A percentile compares a stretch with the other conserved stretches of the same genome.
Evolutionary conservation across 2,888 invertebrate genomes (phyloP).

Genomic region (Drosophila mulleri): DNA sequence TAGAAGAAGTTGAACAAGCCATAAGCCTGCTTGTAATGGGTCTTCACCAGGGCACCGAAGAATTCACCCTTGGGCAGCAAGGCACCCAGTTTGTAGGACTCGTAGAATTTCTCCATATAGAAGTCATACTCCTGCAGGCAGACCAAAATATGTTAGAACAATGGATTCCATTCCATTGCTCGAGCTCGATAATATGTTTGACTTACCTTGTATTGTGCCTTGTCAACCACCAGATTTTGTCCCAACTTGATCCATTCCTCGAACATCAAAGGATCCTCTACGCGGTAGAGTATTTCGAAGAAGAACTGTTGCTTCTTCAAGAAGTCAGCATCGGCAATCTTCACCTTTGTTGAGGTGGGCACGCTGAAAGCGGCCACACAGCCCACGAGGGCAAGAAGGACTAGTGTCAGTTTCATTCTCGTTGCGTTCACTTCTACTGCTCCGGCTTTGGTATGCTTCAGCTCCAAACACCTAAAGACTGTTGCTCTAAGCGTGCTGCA

Average conservation of each 20-base stretch:
- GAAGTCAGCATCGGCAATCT: conserved; percentile 72
- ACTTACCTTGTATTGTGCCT: conserved; percentile 69
- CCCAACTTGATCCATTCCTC: conserved; percentile 81
- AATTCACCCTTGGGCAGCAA: conserved; percentile 87
- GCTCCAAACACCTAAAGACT: conserved; percentile 81
- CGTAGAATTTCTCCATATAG: conserved; percentile 78
- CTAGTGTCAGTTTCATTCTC: conserved; percentile 79
- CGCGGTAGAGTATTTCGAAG: conserved; percentile 72
- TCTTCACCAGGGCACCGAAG: conserved; percentile 86
- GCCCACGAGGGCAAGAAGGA: conserved; percentile 78
- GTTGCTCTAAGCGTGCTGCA: conserved; percentile 53
- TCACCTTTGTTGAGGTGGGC: conserved; percentile 61
- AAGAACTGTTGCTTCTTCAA: conserved; percentile 78
- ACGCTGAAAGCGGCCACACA: conserved; percentile 72
- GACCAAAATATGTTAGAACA: neutral
- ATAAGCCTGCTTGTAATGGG: conserved; percentile 86
- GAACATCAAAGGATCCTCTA: conserved; percentile 74
- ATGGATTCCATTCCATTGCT: neutral
- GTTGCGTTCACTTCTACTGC: conserved; percentile 51
- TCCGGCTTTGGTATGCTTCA: conserved; percentile 69
- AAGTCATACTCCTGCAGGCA: conserved; percentile 63
- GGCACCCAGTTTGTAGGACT: conserved; percentile 82
- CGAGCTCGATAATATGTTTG: neutral
- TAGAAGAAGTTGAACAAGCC: conserved; percentile 88
- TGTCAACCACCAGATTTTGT: conserved; percentile 56